phyloP scores from a whole-genome alignment of 1,140 invertebrate species.

The Calliopsis andreniformis region DNA sequence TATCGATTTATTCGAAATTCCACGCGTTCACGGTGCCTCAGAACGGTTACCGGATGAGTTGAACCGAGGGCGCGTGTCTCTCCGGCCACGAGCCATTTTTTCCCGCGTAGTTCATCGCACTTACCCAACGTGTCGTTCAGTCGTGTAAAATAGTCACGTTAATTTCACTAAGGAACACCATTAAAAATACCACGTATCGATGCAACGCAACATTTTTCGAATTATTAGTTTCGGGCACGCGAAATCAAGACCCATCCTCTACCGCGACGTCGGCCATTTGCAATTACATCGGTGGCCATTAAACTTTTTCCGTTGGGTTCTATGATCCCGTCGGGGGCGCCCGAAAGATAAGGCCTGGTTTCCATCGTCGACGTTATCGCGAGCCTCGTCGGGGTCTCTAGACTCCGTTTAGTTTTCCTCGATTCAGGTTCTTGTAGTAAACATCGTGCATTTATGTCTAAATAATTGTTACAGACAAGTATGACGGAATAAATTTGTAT shows the following conservation, averaged over 20 bases:
- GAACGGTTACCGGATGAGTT: conserved; percentile 62
- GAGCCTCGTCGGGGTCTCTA: no score
- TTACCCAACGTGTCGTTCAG: conserved; percentile 22
- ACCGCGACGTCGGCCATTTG: conserved; percentile 69
- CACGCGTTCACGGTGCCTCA: conserved; percentile 19
- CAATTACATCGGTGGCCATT: conserved; percentile 51
- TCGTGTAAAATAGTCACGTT: conserved; percentile 17
- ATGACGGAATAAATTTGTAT: no score
- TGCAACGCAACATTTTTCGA: conserved; percentile 50
- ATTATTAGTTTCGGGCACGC: conserved; percentile 38
- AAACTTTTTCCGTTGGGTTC: conserved; percentile 30
- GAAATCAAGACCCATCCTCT: conserved; percentile 52
- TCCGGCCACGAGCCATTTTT: conserved; percentile 50
- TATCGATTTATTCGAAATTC: conserved; percentile 52
- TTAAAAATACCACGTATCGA: conserved; percentile 38
- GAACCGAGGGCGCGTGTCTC: conserved; percentile 58
- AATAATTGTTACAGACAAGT: no score
- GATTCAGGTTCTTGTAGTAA: no score
- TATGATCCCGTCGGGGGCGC: neutral
- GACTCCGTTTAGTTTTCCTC: no score
- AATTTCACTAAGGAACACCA: conserved; percentile 8
- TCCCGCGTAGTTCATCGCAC: conserved; percentile 53
- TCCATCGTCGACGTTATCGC: neutral
- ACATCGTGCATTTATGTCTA: no score
- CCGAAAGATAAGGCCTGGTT: neutral